These are phyloP conservation scores for Leptocoma aspasia DNA, from an alignment of 2,113 vertebrate species.

Conservation along the genomic window DNA sequence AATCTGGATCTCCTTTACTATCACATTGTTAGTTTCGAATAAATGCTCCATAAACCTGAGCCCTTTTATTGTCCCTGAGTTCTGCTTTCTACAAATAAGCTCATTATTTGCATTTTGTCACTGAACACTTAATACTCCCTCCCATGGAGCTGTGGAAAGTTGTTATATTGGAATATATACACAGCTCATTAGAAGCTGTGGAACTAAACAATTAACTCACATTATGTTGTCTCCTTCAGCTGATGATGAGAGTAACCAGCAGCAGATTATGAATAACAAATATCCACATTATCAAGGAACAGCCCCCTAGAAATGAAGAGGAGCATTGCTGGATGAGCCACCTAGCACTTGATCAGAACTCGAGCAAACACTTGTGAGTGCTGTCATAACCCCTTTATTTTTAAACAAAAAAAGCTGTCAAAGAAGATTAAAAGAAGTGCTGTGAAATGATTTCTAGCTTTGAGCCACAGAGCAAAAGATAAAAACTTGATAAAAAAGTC, in stretches of 20 bases:
- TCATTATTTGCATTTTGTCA: conserved; percentile 7
- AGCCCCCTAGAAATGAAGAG: neutral
- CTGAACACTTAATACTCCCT: neutral
- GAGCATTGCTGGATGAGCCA: neutral
- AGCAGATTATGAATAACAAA: conserved; percentile 18
- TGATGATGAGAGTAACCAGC: neutral
- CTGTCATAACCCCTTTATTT: neutral
- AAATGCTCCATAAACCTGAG: neutral
- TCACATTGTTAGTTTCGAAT: neutral
- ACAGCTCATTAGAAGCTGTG: neutral
- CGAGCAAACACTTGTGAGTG: neutral
- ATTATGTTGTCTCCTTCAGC: neutral
- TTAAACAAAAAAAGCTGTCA: neutral
- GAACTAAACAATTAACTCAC: conserved; percentile 9
- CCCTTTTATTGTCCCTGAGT: neutral
- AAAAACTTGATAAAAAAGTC: neutral
- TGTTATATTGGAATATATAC: neutral
- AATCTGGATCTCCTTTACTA: neutral
- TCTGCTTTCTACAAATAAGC: neutral
- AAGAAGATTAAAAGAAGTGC: neutral
- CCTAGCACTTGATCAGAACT: neutral
- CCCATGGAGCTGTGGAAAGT: neutral
- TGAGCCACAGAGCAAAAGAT: neutral
- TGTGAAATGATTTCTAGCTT: neutral
- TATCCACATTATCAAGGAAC: neutral